phyloP scores from a whole-genome alignment of 2,888 invertebrate species.

The Hyalella azteca region DNA sequence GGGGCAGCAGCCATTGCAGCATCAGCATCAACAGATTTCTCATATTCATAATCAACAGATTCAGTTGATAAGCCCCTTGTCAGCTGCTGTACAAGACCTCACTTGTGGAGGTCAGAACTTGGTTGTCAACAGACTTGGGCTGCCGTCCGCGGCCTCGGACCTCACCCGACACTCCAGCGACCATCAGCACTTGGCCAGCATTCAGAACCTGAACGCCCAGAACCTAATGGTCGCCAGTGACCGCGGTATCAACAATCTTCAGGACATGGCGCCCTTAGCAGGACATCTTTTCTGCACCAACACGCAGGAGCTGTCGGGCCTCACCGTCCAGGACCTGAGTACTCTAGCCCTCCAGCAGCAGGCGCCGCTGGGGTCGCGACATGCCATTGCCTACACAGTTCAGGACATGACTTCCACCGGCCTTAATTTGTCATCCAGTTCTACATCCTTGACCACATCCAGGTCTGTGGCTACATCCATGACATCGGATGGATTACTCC shows the following conservation, averaged over 20 bases:
- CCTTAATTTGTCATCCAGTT: neutral
- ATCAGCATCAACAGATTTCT: neutral
- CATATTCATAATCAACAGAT: neutral
- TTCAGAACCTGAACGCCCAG: neutral
- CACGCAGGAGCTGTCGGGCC: neutral
- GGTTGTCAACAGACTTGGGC: neutral
- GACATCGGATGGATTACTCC: neutral
- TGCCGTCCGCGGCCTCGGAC: no score
- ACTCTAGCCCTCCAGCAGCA: neutral
- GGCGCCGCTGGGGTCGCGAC: neutral
- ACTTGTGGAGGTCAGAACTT: neutral
- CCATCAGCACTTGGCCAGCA: neutral
- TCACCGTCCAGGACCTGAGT: neutral
- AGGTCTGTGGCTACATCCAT: neutral
- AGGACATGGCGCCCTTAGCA: neutral
- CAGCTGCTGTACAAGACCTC: neutral
- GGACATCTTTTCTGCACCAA: neutral
- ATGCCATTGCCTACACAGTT: neutral
- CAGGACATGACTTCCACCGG: neutral
- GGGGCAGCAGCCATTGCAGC: neutral
- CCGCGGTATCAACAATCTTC: neutral
- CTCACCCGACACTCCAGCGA: no score
- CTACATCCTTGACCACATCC: neutral
- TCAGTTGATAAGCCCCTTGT: neutral
- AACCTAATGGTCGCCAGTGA: neutral